Evolutionary conservation across 2,797 vertebrate species (phyloP).

Genomic region (Paratrypauchen microcephalus): DNA sequence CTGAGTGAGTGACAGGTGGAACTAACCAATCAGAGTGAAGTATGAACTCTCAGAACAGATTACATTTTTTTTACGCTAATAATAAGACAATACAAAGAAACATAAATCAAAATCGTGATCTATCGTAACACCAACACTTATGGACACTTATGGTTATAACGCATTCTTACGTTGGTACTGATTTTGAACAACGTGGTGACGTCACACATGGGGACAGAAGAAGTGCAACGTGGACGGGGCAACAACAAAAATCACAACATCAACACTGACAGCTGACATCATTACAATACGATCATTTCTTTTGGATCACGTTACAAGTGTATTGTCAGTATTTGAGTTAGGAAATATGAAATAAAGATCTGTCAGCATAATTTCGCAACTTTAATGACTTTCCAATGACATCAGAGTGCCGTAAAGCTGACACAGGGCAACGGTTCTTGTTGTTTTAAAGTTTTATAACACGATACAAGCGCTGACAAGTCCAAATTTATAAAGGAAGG

Average conservation of each 20-base stretch:
- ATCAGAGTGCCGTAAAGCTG: neutral
- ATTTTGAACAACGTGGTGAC: too few species aligned
- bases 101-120: too few species aligned
- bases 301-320: neutral
- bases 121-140: too few species aligned
- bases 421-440: neutral
- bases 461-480: neutral
- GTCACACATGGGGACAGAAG: conserved; percentile 43
- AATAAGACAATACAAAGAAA: neutral
- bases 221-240: conserved; percentile 68
- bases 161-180: too few species aligned
- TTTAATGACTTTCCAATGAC: conserved; percentile 8
- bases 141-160: too few species aligned
- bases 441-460: neutral
- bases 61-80: too few species aligned
- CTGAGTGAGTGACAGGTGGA: too few species aligned
- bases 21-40: too few species aligned
- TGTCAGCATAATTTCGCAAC: neutral
- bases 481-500: neutral
- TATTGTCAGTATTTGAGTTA: neutral
- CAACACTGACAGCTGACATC: conserved; percentile 5
- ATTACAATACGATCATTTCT: neutral
- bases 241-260: conserved; percentile 47
- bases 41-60: too few species aligned
- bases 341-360: neutral